Evolutionary conservation across 2,888 invertebrate genomes (phyloP).

Genomic region (Perithous albicinctus): DNA sequence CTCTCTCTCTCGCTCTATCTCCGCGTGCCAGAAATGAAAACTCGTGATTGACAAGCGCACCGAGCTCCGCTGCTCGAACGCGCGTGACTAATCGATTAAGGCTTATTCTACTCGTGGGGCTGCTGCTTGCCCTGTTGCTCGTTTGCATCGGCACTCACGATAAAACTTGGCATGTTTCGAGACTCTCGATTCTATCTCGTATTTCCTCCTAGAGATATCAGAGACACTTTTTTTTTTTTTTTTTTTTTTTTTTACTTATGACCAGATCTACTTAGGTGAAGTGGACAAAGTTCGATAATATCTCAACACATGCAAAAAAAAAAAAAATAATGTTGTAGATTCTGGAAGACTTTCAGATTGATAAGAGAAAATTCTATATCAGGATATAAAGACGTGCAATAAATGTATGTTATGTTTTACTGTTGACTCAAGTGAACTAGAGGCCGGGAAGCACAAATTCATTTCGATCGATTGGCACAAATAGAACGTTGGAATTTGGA

Average conservation of each 20-base stretch:
- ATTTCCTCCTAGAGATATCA: conserved; percentile 35
- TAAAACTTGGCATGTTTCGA: conserved; percentile 46
- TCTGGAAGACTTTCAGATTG: not conserved
- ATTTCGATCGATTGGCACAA: not conserved
- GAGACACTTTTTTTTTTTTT: conserved; percentile 5
- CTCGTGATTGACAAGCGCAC: conserved; percentile 62
- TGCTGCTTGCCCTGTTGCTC: conserved; percentile 35
- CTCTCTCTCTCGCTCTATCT: conserved; percentile 26
- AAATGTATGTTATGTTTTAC: not conserved
- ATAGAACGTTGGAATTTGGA: conserved; percentile 28
- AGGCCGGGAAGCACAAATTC: not conserved
- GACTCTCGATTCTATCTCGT: conserved; percentile 21
- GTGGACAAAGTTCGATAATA: not conserved
- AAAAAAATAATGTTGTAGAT: not conserved
- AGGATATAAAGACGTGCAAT: conserved; percentile 5
- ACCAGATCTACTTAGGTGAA: not conserved
- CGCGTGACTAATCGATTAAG: conserved; percentile 72
- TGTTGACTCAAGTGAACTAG: conserved; percentile 11
- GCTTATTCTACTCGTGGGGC: conserved; percentile 32
- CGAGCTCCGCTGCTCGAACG: conserved; percentile 52
- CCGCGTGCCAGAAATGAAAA: conserved; percentile 57
- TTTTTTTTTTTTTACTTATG: conserved; percentile 13
- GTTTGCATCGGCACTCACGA: conserved; percentile 56
- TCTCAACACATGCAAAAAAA: not conserved
- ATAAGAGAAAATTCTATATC: conserved; percentile 2